Evolutionary conservation across 53 echinoderm and acorn worm species (phyloP).

Genomic region (Temnopleurus reevesii): DNA sequence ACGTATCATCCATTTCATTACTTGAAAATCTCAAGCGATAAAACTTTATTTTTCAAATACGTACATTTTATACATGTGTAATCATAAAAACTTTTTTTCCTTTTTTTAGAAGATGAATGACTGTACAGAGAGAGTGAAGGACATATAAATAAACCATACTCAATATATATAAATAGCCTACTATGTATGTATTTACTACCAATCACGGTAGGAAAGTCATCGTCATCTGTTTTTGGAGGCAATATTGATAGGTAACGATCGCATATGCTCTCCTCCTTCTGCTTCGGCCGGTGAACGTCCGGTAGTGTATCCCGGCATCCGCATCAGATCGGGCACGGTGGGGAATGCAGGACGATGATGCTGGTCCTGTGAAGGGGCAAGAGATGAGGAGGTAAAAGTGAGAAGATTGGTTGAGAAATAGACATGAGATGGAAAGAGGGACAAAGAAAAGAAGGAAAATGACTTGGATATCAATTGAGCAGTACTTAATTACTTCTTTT

Average conservation of each 20-base stretch:
- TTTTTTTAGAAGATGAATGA: too few species aligned
- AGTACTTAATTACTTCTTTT: too few species aligned
- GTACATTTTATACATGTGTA: neutral
- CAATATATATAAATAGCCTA: conserved; percentile 16
- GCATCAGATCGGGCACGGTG: conserved; percentile 15
- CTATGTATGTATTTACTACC: conserved; percentile 26
- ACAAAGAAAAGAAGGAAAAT: neutral
- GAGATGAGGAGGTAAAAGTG: neutral
- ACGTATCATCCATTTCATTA: neutral
- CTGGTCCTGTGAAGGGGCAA: neutral
- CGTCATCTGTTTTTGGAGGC: conserved; percentile 58
- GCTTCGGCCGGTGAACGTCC: neutral
- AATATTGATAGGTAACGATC: conserved; percentile 53
- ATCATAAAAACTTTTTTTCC: neutral
- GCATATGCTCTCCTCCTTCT: conserved; percentile 33
- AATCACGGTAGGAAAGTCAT: conserved; percentile 15
- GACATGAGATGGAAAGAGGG: neutral
- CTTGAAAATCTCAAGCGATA: neutral
- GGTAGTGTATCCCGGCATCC: conserved; percentile 13
- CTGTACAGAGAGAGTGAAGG: conserved; percentile 1
- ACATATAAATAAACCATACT: conserved; percentile 39
- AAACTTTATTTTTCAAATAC: neutral
- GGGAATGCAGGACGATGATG: conserved; percentile 11
- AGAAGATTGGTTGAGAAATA: neutral
- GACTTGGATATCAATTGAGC: too few species aligned